Conservation (phyloP, 2,888 invertebrate species). For the Drosophila falleni region DNA sequence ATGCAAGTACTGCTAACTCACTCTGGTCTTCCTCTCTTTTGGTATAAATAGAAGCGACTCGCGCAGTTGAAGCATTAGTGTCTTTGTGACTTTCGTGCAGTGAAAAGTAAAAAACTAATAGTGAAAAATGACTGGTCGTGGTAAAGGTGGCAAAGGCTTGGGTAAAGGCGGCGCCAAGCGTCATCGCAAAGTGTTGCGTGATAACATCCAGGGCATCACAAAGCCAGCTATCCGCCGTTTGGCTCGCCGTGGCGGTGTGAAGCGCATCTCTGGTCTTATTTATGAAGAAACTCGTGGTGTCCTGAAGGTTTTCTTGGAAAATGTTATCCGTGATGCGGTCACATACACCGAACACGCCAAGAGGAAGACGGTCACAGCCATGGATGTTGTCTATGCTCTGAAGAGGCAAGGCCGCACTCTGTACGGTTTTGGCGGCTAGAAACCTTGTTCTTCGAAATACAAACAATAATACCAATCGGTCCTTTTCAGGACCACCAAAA, state of each 20-base stretch:
- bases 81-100: slow-evolving; percentile 9
- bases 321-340: slow-evolving; percentile 90
- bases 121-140: slow-evolving; percentile 24
- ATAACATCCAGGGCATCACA: no score
- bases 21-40: background rate
- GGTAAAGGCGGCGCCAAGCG: slow-evolving; percentile 25
- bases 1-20: background rate
- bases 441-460: background rate
- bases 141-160: slow-evolving; percentile 21
- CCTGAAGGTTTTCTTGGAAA: slow-evolving; percentile 88
- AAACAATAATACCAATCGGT: slow-evolving; percentile 26
- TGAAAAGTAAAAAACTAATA: slow-evolving; percentile 13
- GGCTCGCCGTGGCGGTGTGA: no score
- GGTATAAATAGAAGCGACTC: slow-evolving; percentile 15
- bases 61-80: background rate
- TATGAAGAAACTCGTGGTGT: slow-evolving; percentile 93
- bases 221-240: no score
- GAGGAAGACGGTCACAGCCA: slow-evolving; percentile 93
- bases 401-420: slow-evolving; percentile 91
- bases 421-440: slow-evolving; percentile 85
- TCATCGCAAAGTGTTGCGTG: slow-evolving; percentile 71
- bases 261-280: slow-evolving; percentile 72
- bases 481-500: slow-evolving; percentile 27
- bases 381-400: slow-evolving; percentile 93
- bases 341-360: slow-evolving; percentile 94